Conservation (phyloP, 2,113 vertebrate species). For the Saccopteryx bilineata region DNA sequence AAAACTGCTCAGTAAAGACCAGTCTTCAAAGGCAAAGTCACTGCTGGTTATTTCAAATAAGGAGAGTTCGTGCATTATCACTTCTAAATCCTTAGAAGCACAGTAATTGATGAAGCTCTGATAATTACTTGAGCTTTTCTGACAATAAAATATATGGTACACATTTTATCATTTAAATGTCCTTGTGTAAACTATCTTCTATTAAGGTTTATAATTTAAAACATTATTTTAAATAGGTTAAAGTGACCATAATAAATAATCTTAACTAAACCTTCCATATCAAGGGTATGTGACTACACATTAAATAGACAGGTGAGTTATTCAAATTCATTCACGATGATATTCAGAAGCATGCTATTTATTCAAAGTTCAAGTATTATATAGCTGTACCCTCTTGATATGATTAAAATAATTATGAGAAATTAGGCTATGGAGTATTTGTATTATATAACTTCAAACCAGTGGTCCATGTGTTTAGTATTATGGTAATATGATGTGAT, state of each 20-base stretch:
- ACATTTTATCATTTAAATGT: slow-evolving; percentile 52
- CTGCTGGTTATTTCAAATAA: slow-evolving; percentile 3
- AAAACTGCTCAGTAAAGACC: slow-evolving; percentile 80
- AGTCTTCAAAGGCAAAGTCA: slow-evolving; percentile 62
- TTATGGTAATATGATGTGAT: not conserved
- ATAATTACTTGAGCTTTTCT: not conserved
- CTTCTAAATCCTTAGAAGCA: not conserved
- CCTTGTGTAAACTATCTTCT: not conserved
- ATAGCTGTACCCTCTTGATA: not conserved
- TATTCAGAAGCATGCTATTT: slow-evolving; percentile 17
- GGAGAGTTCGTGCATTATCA: not conserved
- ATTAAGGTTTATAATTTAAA: not conserved
- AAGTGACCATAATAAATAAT: slow-evolving; percentile 14
- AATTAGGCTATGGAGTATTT: slow-evolving; percentile 23
- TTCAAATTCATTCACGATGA: slow-evolving; percentile 15
- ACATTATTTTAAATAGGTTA: slow-evolving; percentile 33
- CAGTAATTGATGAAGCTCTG: not conserved
- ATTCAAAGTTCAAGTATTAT: slow-evolving; percentile 1
- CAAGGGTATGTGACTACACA: not conserved
- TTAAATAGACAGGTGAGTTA: not conserved
- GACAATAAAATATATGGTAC: not conserved
- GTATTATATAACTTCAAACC: slow-evolving; percentile 35
- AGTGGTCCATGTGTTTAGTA: not conserved
- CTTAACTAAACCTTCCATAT: slow-evolving; percentile 37
- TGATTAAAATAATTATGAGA: slow-evolving; percentile 15